These are phyloP conservation scores for Ryuthela nishihirai DNA, from an alignment of 2,888 invertebrate genomes.

Conservation along the genomic window DNA sequence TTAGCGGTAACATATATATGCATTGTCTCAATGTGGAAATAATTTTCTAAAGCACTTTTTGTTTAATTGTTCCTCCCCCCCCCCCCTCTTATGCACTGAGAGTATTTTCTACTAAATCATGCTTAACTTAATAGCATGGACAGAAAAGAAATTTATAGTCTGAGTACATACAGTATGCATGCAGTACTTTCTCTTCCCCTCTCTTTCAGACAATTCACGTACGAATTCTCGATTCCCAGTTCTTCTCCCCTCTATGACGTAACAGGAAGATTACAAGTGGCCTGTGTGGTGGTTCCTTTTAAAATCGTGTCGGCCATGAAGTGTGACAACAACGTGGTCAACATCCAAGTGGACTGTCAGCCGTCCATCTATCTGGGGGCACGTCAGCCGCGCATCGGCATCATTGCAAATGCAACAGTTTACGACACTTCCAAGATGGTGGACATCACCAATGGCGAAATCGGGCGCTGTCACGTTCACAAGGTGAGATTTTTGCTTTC, in stretches of 20 bases:
- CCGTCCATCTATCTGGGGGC: slow-evolving; percentile 15
- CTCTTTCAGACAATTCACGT: slow-evolving; percentile 22
- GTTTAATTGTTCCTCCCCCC: no score
- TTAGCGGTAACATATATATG: no score
- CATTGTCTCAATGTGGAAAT: no score
- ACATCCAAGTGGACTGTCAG: slow-evolving; percentile 1
- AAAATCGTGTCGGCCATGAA: slow-evolving; percentile 13
- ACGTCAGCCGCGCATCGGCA: slow-evolving; percentile 5
- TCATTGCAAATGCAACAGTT: slow-evolving; percentile 6
- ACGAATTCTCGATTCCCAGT: slow-evolving; percentile 25
- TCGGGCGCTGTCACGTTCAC: slow-evolving; percentile 12
- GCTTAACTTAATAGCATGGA: no score
- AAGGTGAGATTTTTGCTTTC: slow-evolving; percentile 14
- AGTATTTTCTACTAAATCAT: no score
- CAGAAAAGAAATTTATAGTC: no score
- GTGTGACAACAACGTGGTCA: slow-evolving; percentile 5
- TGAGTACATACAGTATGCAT: no score
- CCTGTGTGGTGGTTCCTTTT: slow-evolving; percentile 21
- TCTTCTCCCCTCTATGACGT: no score
- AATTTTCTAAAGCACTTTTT: no score
- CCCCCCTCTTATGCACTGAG: no score
- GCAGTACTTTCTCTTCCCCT: no score
- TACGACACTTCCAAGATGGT: slow-evolving; percentile 5
- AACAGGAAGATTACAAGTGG: no score
- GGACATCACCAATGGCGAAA: slow-evolving; percentile 1